These are phyloP conservation scores for Psilopsiagon aymara DNA, from an alignment of 2,113 vertebrate species.

Conservation along the genomic window DNA sequence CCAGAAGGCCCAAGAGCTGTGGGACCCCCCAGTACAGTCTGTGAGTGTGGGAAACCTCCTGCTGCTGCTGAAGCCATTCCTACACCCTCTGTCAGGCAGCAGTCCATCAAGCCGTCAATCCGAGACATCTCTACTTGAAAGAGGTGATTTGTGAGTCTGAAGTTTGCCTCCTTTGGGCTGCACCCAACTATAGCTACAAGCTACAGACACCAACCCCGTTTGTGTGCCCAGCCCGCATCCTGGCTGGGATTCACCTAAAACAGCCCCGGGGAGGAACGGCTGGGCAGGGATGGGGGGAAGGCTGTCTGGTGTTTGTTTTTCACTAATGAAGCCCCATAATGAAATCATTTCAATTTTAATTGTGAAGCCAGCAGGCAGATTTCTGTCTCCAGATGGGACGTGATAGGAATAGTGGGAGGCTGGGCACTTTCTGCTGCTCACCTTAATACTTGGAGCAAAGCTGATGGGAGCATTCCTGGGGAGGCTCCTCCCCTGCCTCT, in stretches of 20 bases:
- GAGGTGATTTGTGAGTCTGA: neutral
- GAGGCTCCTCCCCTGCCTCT: neutral
- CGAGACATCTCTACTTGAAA: neutral
- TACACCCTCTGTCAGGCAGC: rapidly evolving
- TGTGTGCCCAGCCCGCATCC: neutral
- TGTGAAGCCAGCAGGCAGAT: constrained; percentile 67
- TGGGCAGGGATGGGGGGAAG: neutral
- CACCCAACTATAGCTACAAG: neutral
- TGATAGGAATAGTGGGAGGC: constrained; percentile 49
- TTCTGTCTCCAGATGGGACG: constrained; percentile 67
- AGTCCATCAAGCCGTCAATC: rapidly evolving
- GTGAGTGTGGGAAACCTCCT: neutral
- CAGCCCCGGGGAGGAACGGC: neutral
- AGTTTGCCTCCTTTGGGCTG: neutral
- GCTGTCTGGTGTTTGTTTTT: constrained; percentile 59
- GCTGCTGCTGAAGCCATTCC: neutral
- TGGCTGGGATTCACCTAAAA: constrained; percentile 26
- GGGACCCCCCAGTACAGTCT: neutral
- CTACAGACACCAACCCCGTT: neutral
- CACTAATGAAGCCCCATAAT: constrained; percentile 59
- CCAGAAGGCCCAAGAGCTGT: neutral
- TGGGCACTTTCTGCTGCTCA: constrained; percentile 8
- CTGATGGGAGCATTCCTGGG: neutral
- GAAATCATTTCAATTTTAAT: constrained; percentile 66
- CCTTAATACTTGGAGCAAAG: neutral